Conservation (phyloP, 2,888 invertebrate species). For the Synanthedon myopaeformis region DNA sequence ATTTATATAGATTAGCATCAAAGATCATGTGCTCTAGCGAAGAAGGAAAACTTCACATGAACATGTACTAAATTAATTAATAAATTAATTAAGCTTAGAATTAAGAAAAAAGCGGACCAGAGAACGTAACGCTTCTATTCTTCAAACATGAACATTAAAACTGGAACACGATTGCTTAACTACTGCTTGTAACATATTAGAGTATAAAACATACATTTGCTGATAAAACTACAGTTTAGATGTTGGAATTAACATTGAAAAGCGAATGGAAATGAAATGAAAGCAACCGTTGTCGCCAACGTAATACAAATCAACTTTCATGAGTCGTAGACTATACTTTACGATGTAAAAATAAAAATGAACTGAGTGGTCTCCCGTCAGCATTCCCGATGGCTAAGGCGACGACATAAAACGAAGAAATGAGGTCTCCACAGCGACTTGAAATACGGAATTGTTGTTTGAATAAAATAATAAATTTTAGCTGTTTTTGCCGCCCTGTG, state of each 20-base stretch:
- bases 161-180: too few species aligned
- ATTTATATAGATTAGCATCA: too few species aligned
- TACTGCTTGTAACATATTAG: neutral
- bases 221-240: neutral
- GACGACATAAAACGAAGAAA: conserved; percentile 50
- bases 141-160: too few species aligned
- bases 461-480: conserved; percentile 8
- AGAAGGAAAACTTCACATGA: too few species aligned
- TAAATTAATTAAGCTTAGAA: too few species aligned
- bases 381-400: conserved; percentile 38
- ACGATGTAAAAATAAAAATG: conserved; percentile 41
- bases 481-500: neutral
- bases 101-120: too few species aligned
- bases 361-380: conserved; percentile 29
- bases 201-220: neutral
- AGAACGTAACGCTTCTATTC: too few species aligned
- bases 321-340: conserved; percentile 42
- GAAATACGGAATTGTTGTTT: conserved; percentile 39
- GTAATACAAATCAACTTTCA: conserved; percentile 40
- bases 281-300: conserved; percentile 14
- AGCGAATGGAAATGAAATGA: neutral
- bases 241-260: too few species aligned
- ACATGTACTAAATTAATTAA: too few species aligned
- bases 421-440: conserved; percentile 31
- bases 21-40: too few species aligned